phyloP scores from a whole-genome alignment of 2,888 invertebrate genomes.

The Drosophila koepferae region DNA sequence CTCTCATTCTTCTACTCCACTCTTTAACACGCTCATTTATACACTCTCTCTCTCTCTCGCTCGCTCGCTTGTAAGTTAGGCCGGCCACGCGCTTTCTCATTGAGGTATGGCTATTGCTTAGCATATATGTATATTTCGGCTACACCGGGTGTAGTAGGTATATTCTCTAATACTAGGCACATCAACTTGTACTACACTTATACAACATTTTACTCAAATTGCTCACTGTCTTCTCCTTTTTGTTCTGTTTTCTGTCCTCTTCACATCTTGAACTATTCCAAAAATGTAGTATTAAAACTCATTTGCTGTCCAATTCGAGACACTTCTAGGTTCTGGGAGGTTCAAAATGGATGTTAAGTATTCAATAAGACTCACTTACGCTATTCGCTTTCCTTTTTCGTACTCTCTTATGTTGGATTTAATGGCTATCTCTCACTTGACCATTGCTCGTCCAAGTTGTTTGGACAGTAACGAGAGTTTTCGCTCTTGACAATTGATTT shows the following conservation, averaged over 20 bases:
- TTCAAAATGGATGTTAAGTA: not conserved
- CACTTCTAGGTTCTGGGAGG: not conserved
- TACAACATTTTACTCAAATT: not conserved
- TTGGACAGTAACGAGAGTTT: not conserved
- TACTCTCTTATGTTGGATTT: not conserved
- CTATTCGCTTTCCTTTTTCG: not conserved
- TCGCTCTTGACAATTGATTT: slow-evolving; percentile 1
- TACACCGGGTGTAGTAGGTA: not conserved
- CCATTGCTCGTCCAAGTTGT: not conserved
- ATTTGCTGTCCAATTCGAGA: not conserved
- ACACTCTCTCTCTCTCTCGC: not conserved
- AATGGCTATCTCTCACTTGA: not conserved
- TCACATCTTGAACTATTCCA: not conserved
- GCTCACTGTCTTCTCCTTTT: not conserved
- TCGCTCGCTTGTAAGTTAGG: slow-evolving; percentile 11
- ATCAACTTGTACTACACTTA: not conserved
- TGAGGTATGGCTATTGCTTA: not conserved
- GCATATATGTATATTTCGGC: not conserved
- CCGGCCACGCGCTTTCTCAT: slow-evolving; percentile 5
- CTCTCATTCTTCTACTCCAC: slow-evolving; percentile 10
- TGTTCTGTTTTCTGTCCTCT: not conserved
- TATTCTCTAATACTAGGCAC: not conserved
- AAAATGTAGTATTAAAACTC: not conserved
- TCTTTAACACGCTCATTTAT: slow-evolving; percentile 11
- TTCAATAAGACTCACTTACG: not conserved